phyloP scores from a whole-genome alignment of 1,140 invertebrate genomes.

The Tenebrio molitor region DNA sequence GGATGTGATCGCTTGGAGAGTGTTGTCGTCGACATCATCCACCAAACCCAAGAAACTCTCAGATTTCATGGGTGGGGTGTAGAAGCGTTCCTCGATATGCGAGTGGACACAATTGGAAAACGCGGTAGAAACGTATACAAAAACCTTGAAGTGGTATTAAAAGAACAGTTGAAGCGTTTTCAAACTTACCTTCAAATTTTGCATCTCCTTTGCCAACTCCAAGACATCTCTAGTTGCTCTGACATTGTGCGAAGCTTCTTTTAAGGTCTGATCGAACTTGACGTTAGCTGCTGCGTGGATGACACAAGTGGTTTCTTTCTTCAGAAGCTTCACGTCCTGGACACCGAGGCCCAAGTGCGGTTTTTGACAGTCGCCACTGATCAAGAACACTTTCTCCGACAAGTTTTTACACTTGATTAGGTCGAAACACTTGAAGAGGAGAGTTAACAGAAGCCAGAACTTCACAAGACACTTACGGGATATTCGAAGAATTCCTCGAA shows the following conservation, averaged over 20 bases:
- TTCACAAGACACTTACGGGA: conserved; percentile 70
- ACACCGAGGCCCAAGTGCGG: conserved; percentile 74
- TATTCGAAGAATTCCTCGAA: conserved; percentile 76
- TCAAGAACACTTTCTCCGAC: conserved; percentile 72
- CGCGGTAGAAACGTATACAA: conserved; percentile 71
- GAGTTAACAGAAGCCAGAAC: background rate
- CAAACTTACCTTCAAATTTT: conserved; percentile 74
- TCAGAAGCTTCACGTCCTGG: conserved; percentile 71
- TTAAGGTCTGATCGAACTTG: conserved; percentile 78
- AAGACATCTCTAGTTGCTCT: conserved; percentile 74
- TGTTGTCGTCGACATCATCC: conserved; percentile 64
- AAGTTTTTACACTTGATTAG: conserved; percentile 67
- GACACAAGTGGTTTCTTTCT: too few relatives aligned
- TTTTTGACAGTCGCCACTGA: conserved; percentile 75
- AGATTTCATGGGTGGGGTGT: conserved; percentile 65
- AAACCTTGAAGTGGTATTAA: too few relatives aligned
- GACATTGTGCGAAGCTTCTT: conserved; percentile 76
- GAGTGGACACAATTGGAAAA: conserved; percentile 72
- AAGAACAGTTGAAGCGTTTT: too few relatives aligned
- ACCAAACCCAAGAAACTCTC: conserved; percentile 65
- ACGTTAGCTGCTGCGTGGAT: too few relatives aligned
- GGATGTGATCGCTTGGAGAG: conserved; percentile 64
- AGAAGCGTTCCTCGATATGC: conserved; percentile 71
- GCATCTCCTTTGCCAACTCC: conserved; percentile 75
- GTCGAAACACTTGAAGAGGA: conserved; percentile 34